Evolutionary conservation across 2,113 vertebrate species (phyloP).

Genomic region (Cnemophilus loriae): DNA sequence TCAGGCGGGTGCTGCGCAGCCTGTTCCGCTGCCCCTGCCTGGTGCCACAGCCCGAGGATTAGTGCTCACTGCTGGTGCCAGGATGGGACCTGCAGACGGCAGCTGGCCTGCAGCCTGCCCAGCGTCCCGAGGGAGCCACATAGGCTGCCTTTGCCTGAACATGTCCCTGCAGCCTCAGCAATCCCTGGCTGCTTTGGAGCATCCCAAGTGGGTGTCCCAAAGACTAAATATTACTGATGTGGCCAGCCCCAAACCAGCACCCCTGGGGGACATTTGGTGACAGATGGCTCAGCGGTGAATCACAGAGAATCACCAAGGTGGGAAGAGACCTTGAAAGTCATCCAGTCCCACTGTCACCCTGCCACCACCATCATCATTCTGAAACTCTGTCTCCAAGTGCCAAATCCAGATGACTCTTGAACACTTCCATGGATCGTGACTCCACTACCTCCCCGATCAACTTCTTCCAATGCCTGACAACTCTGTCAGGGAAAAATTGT

Average conservation of each 20-base stretch:
- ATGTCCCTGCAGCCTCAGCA: not conserved
- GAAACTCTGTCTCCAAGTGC: not conserved
- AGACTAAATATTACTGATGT: not conserved
- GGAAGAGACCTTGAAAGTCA: not conserved
- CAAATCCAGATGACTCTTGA: not conserved
- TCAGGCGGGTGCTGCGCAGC: not conserved
- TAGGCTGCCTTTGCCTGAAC: not conserved
- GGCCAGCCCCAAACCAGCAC: not conserved
- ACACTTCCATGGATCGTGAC: not conserved
- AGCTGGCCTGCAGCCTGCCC: not conserved
- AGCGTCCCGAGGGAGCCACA: not conserved
- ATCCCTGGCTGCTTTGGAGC: too few relatives aligned
- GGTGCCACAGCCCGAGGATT: accelerated
- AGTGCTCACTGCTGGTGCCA: accelerated
- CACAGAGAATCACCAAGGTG: not conserved
- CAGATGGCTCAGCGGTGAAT: not conserved
- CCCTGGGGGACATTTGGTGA: not conserved
- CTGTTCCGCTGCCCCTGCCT: not conserved
- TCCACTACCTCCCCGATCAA: not conserved
- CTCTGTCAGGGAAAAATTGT: not conserved
- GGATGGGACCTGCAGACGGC: accelerated
- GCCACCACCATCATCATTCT: not conserved
- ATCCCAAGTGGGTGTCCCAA: not conserved
- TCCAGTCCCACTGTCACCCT: not conserved
- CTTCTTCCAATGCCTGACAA: not conserved